phyloP scores from a whole-genome alignment of 2,113 vertebrate species.

The Oncorhynchus masou region DNA sequence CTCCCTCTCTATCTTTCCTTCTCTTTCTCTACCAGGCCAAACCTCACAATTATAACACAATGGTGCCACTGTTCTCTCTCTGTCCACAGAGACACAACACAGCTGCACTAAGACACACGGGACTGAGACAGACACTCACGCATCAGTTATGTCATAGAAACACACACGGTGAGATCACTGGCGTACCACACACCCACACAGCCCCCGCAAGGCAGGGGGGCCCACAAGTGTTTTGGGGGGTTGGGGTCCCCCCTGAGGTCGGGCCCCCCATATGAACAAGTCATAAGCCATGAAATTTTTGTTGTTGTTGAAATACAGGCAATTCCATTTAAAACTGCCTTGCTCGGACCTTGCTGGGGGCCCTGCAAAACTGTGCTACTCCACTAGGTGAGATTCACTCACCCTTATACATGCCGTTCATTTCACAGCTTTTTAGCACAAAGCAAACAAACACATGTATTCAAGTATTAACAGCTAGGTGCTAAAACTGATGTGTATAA shows the following conservation, averaged over 20 bases:
- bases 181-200: too few species aligned
- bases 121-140: slow-evolving; percentile 14
- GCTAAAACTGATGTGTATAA: slow-evolving; percentile 36
- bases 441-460: slow-evolving; percentile 10
- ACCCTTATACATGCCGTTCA: neutral
- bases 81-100: slow-evolving; percentile 41
- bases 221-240: too few species aligned
- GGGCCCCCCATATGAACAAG: too few species aligned
- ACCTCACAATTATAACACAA: slow-evolving; percentile 32
- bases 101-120: slow-evolving; percentile 34
- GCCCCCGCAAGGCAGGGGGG: too few species aligned
- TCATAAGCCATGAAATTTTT: too few species aligned
- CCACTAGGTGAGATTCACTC: neutral
- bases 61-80: slow-evolving; percentile 52
- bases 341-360: too few species aligned
- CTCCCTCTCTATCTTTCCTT: neutral
- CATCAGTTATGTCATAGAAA: slow-evolving; percentile 7
- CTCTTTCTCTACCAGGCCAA: neutral
- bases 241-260: too few species aligned
- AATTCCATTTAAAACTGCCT: too few species aligned
- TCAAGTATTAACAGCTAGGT: slow-evolving; percentile 20
- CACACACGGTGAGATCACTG: neutral
- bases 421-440: slow-evolving; percentile 22
- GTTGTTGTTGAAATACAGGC: too few species aligned
- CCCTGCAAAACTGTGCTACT: too few species aligned